Conservation (phyloP, 53 echinoderm and acorn worm species). For the Pentamera pediparva region DNA sequence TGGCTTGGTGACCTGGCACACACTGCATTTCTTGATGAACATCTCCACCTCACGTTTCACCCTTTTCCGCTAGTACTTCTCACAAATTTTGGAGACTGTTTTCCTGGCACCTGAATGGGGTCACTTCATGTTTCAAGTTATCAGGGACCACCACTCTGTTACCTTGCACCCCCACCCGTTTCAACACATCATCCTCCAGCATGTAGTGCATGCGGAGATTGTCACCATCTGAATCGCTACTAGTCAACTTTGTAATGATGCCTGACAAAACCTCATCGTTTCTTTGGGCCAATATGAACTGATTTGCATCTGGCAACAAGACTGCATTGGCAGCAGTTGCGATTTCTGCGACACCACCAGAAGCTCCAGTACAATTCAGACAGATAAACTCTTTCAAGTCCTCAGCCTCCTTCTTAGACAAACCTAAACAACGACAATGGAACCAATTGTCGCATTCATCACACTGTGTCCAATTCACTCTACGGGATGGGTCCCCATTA, state of each 20-base stretch:
- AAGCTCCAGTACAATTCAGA: background rate
- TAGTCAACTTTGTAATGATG: background rate
- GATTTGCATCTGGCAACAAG: constrained; percentile 4
- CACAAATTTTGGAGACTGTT: constrained; percentile 8
- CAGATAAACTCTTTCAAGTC: background rate
- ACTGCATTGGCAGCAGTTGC: no score
- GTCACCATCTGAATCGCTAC: background rate
- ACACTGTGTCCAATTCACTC: constrained; percentile 39
- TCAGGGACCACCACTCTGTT: constrained; percentile 8
- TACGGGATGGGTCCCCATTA: background rate
- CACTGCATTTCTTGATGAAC: constrained; percentile 26
- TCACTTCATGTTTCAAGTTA: constrained; percentile 3
- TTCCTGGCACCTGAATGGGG: background rate
- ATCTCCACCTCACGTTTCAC: constrained; percentile 6
- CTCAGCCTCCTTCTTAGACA: background rate
- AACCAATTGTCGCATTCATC: constrained; percentile 30
- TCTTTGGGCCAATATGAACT: constrained; percentile 3
- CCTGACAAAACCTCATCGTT: background rate
- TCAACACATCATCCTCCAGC: background rate
- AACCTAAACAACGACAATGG: constrained; percentile 5
- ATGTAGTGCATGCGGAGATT: background rate
- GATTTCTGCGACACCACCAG: background rate
- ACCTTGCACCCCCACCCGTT: background rate
- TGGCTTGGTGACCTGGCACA: constrained; percentile 40
- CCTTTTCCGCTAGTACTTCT: constrained; percentile 17